phyloP scores from a whole-genome alignment of 2,888 invertebrate genomes.

The Orthosia cruda region DNA sequence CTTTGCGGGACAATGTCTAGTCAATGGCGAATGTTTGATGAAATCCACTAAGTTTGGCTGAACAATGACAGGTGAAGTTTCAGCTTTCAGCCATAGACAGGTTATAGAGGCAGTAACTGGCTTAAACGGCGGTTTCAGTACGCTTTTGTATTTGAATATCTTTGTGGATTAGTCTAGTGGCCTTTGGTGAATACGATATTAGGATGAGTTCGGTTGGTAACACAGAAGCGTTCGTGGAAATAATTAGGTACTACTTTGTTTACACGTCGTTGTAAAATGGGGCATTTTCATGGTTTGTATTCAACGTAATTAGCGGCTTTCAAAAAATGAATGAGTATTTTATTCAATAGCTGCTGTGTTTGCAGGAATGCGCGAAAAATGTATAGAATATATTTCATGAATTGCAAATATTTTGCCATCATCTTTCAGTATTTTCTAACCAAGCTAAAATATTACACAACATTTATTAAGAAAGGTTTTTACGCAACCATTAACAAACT shows the following conservation, averaged over 20 bases:
- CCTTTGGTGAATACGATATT: constrained; percentile 54
- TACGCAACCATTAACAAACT: constrained; percentile 20
- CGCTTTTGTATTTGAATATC: constrained; percentile 43
- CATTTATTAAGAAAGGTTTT: not conserved
- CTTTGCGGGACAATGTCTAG: constrained; percentile 44
- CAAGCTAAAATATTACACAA: not conserved
- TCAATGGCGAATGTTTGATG: constrained; percentile 57
- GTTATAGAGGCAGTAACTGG: constrained; percentile 19
- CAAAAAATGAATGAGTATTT: not conserved
- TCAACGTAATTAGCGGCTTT: constrained; percentile 20
- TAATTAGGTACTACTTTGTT: constrained; percentile 24
- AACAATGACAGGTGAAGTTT: constrained; percentile 55
- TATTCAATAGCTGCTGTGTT: not conserved
- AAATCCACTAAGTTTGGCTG: constrained; percentile 56
- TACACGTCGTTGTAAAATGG: not conserved
- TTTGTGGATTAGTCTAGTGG: constrained; percentile 51
- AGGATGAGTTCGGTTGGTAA: not conserved
- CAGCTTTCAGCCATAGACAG: constrained; percentile 49
- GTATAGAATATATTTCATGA: not conserved
- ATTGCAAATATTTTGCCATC: not conserved
- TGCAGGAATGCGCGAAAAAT: not conserved
- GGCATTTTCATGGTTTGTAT: not conserved
- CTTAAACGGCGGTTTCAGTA: constrained; percentile 26
- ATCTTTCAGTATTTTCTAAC: not conserved
- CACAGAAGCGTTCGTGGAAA: constrained; percentile 11